These are phyloP conservation scores for Falco rusticolus DNA, from an alignment of 2,797 vertebrate species.

Conservation along the genomic window DNA sequence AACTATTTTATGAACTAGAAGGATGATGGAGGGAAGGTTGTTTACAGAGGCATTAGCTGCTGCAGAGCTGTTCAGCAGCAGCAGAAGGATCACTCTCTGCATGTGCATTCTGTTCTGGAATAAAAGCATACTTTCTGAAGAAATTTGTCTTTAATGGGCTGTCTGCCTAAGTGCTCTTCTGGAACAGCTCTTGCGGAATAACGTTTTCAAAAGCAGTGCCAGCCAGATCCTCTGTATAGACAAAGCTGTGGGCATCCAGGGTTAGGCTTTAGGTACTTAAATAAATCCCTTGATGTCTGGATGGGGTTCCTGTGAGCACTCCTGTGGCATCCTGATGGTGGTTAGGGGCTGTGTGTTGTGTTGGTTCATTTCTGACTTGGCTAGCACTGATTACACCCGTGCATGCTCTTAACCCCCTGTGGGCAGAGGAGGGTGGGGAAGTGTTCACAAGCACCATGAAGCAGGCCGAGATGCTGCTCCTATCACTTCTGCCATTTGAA, in stretches of 20 bases:
- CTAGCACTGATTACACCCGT: fast-evolving
- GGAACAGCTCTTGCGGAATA: not conserved
- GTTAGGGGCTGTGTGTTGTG: not conserved
- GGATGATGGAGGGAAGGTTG: not conserved
- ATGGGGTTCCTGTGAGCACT: fast-evolving
- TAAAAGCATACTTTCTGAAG: not conserved
- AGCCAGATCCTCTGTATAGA: not conserved
- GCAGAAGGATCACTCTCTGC: not conserved
- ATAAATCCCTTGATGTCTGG: fast-evolving
- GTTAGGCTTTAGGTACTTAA: not conserved
- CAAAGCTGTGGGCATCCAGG: not conserved
- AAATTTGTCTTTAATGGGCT: not conserved
- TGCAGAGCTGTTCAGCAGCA: not conserved
- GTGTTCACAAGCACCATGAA: not conserved
- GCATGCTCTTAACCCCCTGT: not conserved
- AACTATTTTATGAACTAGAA: not conserved
- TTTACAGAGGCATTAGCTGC: not conserved
- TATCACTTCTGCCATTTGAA: not conserved
- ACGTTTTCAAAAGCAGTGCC: conserved; percentile 22
- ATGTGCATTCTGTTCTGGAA: not conserved
- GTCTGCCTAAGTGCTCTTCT: conserved; percentile 20
- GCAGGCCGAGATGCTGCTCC: not conserved
- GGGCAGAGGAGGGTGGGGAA: not conserved
- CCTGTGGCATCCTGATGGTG: not conserved
- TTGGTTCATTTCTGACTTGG: not conserved